Percentiles rank a stretch among this genome's conserved stretches.
Evolutionary conservation across 2,113 vertebrate genomes (phyloP).

Genomic region (Mugil cephalus): DNA sequence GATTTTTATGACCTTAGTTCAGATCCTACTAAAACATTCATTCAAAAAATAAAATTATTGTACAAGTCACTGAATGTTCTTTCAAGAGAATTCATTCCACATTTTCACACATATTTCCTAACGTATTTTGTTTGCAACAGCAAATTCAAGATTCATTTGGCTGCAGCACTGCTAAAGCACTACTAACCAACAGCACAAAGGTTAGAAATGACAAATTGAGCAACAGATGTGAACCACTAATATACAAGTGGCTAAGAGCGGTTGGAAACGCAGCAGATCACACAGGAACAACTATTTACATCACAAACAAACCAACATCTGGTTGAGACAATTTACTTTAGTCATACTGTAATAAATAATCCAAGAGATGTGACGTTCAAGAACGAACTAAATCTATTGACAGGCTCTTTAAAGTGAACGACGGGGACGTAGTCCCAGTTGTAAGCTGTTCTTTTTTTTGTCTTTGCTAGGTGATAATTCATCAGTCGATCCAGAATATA

Average conservation of each 20-base stretch:
- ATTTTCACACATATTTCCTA: too few species aligned
- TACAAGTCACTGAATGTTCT: too few species aligned
- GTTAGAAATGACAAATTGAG: background rate
- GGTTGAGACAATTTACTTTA: background rate
- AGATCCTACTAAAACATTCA: background rate
- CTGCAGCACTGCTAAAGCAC: background rate
- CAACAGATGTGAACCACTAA: background rate
- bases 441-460: too few species aligned
- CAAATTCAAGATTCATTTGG: background rate
- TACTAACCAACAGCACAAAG: too few species aligned
- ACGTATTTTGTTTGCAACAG: too few species aligned
- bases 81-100: too few species aligned
- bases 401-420: too few species aligned
- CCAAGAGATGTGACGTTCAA: background rate
- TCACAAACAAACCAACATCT: background rate
- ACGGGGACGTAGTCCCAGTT: too few species aligned
- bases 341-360: background rate
- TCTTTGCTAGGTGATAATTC: too few species aligned
- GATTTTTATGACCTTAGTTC: conserved; percentile 14
- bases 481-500: too few species aligned
- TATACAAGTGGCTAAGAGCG: background rate
- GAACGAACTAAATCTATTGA: too few species aligned
- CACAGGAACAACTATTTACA: background rate
- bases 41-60: too few species aligned
- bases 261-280: background rate